phyloP scores from a whole-genome alignment of 2,113 vertebrate genomes.

The Aldabrachelys gigantea region DNA sequence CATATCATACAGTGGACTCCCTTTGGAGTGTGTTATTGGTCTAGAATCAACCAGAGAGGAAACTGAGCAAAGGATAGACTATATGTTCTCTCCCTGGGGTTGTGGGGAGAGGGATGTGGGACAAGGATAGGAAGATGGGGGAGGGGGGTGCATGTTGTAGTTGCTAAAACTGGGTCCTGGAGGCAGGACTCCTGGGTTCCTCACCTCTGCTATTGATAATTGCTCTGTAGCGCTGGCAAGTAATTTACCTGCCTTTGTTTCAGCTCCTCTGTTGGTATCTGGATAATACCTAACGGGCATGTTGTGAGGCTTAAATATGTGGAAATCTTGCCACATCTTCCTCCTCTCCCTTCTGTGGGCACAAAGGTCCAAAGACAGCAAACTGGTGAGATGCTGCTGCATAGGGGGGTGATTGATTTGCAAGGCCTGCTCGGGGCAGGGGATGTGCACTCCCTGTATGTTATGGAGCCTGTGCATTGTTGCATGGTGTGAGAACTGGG shows the following conservation, averaged over 20 bases:
- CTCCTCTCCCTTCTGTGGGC: not conserved
- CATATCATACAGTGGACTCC: not conserved
- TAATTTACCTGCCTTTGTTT: not conserved
- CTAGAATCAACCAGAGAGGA: not conserved
- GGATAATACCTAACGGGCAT: not conserved
- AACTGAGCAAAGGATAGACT: not conserved
- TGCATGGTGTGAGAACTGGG: not conserved
- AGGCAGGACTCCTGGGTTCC: not conserved
- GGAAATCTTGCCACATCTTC: not conserved
- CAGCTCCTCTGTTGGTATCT: not conserved
- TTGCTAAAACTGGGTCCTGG: not conserved
- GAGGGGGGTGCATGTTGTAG: not conserved
- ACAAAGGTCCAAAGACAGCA: not conserved
- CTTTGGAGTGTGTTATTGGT: not conserved
- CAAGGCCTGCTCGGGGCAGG: not conserved
- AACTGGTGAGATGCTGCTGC: not conserved
- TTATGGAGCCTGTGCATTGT: not conserved
- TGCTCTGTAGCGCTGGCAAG: not conserved
- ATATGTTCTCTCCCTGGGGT: not conserved
- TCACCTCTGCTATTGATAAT: not conserved
- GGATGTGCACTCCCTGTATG: not conserved
- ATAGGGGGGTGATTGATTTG: not conserved
- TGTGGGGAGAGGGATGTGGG: not conserved
- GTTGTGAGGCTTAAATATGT: not conserved
- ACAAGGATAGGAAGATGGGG: not conserved